These are phyloP conservation scores for Epinephelus fuscoguttatus DNA, from an alignment of 2,113 vertebrate genomes.

Conservation along the genomic window DNA sequence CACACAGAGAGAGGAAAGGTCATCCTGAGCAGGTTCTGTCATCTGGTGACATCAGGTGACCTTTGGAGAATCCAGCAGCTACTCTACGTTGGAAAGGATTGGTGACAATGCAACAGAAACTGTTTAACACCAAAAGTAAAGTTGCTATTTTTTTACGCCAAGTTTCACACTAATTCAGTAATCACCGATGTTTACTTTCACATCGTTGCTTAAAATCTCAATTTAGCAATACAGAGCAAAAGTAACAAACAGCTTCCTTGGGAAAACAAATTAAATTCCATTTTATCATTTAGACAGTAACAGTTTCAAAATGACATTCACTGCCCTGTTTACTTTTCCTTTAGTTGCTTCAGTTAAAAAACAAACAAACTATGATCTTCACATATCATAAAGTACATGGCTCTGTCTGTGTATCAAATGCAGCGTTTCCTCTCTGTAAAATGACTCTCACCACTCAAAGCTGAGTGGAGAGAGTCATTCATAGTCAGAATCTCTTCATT, in stretches of 20 bases:
- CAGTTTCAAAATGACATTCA: too few relatives aligned
- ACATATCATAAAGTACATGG: too few relatives aligned
- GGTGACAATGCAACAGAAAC: not conserved
- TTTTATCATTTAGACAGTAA: not conserved
- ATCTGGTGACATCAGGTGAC: not conserved
- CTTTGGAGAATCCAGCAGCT: slow-evolving; percentile 14
- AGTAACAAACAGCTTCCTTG: not conserved
- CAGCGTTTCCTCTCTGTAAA: too few relatives aligned
- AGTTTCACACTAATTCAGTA: not conserved
- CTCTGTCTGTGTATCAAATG: too few relatives aligned
- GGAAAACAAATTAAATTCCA: not conserved
- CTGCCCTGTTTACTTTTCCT: too few relatives aligned
- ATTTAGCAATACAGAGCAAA: not conserved
- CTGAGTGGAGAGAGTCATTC: too few relatives aligned
- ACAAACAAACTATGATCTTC: too few relatives aligned
- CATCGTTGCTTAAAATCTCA: not conserved
- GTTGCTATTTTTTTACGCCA: not conserved
- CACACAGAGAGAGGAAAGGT: not conserved
- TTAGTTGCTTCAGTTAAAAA: too few relatives aligned
- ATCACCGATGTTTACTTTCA: not conserved
- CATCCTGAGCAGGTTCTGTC: slow-evolving; percentile 5
- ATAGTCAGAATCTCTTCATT: too few relatives aligned
- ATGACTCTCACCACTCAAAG: too few relatives aligned
- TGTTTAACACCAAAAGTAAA: not conserved
- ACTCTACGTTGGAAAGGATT: not conserved